Base-by-base conservation (phyloP, 2,888 invertebrate species). In the Dryobota labecula region DNA sequence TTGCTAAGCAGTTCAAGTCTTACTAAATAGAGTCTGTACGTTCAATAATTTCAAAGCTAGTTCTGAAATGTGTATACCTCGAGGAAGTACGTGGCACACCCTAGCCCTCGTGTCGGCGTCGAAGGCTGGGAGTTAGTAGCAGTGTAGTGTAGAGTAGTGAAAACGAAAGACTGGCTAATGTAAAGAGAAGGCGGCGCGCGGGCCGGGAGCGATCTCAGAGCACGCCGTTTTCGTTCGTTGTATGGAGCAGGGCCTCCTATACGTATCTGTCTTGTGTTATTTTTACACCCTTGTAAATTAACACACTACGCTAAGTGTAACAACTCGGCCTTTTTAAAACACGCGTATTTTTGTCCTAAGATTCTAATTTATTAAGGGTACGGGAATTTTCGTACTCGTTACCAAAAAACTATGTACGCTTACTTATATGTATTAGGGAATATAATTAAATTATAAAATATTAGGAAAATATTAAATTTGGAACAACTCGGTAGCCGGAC, bases 151-250 rank as follows among this genome's bases (percentile, higher is more conserved):
- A 92, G 93, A 89, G 94, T 95, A 94, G 93, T 91, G 94, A 89
- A 95, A 95, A 92, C 94, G 95, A 95, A 95, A 95, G 95, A 95
- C 95, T 95, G 95, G 95, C 92, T 94, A 94, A 94, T 90, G 94
- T 94, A 92, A 92, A 85, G 92, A 90, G 88, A 90, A 91, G 84
- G 83, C 83, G 78, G 80, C 71, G 78, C 84, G 76, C 78, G 70
- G 70, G 6, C 5, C 0, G 41, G 41, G n/a, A n/a, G n/a, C n/a
- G n/a, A n/a, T n/a, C n/a, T n/a, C n/a, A n/a, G n/a, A n/a, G n/a
- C n/a, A n/a, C n/a, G n/a, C n/a, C n/a, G 13, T 24, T 15, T 30
- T n/a, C 18, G 7, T 20, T n/a, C 7, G 20, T 2, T 2, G 36
- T 5, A 1, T 5, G 67, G n/a, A 24, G 49, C 15, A 5, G 5